These are phyloP conservation scores for Acronicta aceris DNA, from an alignment of 2,888 invertebrate species.

Conservation along the genomic window DNA sequence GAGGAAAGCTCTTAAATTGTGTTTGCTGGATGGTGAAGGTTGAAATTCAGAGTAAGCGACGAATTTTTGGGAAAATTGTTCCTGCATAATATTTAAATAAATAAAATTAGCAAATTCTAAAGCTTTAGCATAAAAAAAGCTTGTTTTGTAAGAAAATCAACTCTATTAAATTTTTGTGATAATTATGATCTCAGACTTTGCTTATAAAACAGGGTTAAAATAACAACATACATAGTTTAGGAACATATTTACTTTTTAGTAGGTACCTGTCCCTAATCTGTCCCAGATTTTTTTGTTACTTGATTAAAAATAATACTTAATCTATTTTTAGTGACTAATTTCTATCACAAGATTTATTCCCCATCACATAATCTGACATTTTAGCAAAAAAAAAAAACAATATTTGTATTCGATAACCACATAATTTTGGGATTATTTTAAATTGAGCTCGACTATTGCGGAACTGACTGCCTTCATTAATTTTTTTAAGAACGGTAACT, in stretches of 20 bases:
- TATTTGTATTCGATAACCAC: constrained; percentile 9
- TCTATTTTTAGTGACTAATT: too few species aligned
- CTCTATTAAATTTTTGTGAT: constrained; percentile 9
- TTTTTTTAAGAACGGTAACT: too few species aligned
- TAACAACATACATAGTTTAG: too few species aligned
- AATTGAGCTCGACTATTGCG: constrained; percentile 28
- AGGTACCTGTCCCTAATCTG: too few species aligned
- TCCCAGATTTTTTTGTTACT: too few species aligned
- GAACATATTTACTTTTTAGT: too few species aligned
- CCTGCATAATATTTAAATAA: not conserved
- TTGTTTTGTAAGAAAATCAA: constrained; percentile 10
- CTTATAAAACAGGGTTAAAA: constrained; percentile 1
- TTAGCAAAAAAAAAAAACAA: constrained; percentile 18
- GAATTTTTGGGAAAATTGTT: not conserved
- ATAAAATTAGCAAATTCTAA: constrained; percentile 2
- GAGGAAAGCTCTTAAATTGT: too few species aligned
- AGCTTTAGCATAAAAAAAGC: constrained; percentile 3
- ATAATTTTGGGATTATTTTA: constrained; percentile 21
- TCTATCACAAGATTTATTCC: constrained; percentile 11
- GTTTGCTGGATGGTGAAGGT: constrained; percentile 9
- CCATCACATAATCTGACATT: constrained; percentile 26
- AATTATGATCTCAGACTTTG: not conserved
- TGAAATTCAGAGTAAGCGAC: not conserved
- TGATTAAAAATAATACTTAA: too few species aligned
- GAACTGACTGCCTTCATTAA: too few species aligned